Conservation (phyloP, 2,113 vertebrate genomes). For the Eurystomus gularis region DNA sequence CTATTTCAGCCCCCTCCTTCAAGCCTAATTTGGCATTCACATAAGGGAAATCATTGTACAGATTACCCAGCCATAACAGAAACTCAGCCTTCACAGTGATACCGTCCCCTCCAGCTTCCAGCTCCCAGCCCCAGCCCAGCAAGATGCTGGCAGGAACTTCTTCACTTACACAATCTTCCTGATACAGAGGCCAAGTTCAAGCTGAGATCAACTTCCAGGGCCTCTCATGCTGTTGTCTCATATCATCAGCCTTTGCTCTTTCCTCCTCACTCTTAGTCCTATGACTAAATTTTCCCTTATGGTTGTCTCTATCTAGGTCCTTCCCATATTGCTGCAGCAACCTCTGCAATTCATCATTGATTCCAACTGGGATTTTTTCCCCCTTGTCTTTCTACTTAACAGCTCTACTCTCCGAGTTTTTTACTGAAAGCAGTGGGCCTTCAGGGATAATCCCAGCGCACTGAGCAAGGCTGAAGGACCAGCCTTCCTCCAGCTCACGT, state of each 20-base stretch:
- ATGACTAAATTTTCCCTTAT: neutral
- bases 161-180: neutral
- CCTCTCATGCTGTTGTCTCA: accelerated
- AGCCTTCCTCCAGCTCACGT: neutral
- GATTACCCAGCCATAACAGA: neutral
- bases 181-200: neutral
- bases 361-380: neutral
- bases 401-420: neutral
- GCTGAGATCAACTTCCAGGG: neutral
- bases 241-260: neutral
- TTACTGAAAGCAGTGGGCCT: neutral
- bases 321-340: neutral
- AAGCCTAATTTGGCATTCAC: neutral
- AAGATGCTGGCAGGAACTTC: neutral
- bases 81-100: accelerated
- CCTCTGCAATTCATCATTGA: neutral
- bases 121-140: neutral
- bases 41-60: neutral
- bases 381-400: neutral
- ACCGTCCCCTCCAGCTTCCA: neutral
- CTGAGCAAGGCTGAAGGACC: neutral
- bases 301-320: neutral
- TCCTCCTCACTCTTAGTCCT: neutral
- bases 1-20: neutral
- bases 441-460: neutral